Evolutionary conservation across 2,888 invertebrate genomes (phyloP), one percentile per base, ranked within the genome.

Genomic region (Rugalucina vietnamica): DNA sequence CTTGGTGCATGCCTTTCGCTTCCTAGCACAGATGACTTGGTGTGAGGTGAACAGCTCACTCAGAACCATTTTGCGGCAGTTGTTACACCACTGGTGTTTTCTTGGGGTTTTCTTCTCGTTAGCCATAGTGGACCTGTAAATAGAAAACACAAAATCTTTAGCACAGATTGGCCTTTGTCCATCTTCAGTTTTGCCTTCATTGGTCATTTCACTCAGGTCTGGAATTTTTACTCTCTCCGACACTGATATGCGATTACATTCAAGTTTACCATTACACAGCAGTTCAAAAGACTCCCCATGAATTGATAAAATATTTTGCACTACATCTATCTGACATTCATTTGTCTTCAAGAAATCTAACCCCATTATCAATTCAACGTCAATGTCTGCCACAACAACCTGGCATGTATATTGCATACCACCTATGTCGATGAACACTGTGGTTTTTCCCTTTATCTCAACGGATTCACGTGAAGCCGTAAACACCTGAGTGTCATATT

Each of bases 221-320:
- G 57, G 57, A 10, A 57, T 57, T 57, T 69, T 69, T 0, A 77
- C 49, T 21, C 37, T 70, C 18, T 76, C 43, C 1, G 43, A 21
- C 14, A 71, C 32, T 27, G 50, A 36, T 18, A 81, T 50, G 8
- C 74, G 43, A 39, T 79, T 76, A 32, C 72, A 82, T 10, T 79
- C 70, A 27, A 65, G 27, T 24, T 50, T 37, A 24, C 72, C 76
- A 8, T 65, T 60, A 0, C 39, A 18, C 8, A 18, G 8, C 1
- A 81, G 24, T 32, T 43, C n/a, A 12, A 14, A 57, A 1, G 21
- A 29, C 8, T 70, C 21, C n/a, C 37, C 57, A 12, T 60, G 10
- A 8, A 79, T 60, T 0, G 3, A 27, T 32, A 76, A 27, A 2
- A 34, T 37, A 12, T 43, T 1, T 18, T 34, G 12, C 1, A 24